phyloP scores from a whole-genome alignment of 2,113 vertebrate genomes.

The Rhadina sibilatrix region DNA sequence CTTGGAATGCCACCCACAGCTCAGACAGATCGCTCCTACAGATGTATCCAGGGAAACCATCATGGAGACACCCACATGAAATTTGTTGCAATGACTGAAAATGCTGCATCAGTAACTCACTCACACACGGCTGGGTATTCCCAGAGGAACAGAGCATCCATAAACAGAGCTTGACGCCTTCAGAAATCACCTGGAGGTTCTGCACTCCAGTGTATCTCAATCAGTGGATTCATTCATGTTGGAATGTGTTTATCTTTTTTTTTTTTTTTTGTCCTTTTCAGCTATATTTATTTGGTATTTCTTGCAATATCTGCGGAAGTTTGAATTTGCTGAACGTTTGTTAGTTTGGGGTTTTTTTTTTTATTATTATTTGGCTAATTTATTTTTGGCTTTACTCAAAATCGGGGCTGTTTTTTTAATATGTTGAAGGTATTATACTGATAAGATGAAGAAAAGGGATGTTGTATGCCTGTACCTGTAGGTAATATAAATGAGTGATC shows the following conservation, averaged over 20 bases:
- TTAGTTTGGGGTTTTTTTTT: neutral
- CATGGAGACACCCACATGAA: neutral
- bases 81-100: neutral
- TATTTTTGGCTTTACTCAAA: neutral
- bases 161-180: neutral
- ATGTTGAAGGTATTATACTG: neutral
- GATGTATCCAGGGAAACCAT: slow-evolving; percentile 47
- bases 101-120: neutral
- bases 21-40: slow-evolving; percentile 23
- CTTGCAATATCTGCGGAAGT: neutral
- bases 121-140: neutral
- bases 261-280: neutral
- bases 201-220: neutral
- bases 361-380: neutral
- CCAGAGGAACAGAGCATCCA: neutral
- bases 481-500: neutral
- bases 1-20: slow-evolving; percentile 39
- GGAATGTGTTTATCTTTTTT: neutral
- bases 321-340: neutral
- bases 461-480: neutral
- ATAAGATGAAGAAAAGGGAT: neutral
- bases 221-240: neutral
- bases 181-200: neutral
- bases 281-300: neutral
- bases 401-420: neutral